Conservation (phyloP, 2,888 invertebrate species). For the Sipha maydis region DNA sequence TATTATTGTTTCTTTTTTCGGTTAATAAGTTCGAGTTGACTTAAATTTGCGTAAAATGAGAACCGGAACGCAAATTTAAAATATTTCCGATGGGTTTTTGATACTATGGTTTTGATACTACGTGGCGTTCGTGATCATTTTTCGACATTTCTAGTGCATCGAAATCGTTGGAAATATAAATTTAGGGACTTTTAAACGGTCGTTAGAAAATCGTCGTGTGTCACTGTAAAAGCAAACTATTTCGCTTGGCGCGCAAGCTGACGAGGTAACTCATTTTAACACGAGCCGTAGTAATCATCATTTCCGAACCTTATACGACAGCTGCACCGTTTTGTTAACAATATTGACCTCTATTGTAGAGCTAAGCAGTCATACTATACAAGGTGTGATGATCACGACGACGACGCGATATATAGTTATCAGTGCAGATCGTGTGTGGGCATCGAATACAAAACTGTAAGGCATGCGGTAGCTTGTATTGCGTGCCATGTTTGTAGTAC, state of each 20-base stretch:
- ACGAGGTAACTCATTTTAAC: not conserved
- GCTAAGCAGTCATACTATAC: slow-evolving; percentile 1
- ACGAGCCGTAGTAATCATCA: not conserved
- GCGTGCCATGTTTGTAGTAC: slow-evolving; percentile 16
- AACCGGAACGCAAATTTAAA: too few relatives aligned
- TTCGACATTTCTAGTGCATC: too few relatives aligned
- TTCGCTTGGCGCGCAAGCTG: not conserved
- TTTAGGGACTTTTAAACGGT: too few relatives aligned
- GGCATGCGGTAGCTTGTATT: slow-evolving; percentile 20
- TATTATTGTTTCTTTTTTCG: too few relatives aligned
- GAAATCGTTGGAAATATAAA: too few relatives aligned
- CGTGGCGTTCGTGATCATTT: too few relatives aligned
- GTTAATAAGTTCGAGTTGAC: too few relatives aligned
- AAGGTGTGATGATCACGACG: slow-evolving; percentile 29
- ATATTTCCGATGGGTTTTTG: too few relatives aligned
- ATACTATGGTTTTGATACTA: too few relatives aligned
- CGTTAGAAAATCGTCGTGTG: too few relatives aligned
- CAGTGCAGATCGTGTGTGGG: slow-evolving; percentile 18
- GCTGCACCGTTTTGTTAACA: slow-evolving; percentile 1
- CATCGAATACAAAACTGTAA: slow-evolving; percentile 28
- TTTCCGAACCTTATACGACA: slow-evolving; percentile 31
- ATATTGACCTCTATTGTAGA: slow-evolving; percentile 20
- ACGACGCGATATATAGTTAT: slow-evolving; percentile 39
- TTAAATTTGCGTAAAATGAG: too few relatives aligned
- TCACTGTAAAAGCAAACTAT: too few relatives aligned